Base-by-base conservation (phyloP, 2,113 vertebrate genomes). In the Lipotes vexillifer region DNA sequence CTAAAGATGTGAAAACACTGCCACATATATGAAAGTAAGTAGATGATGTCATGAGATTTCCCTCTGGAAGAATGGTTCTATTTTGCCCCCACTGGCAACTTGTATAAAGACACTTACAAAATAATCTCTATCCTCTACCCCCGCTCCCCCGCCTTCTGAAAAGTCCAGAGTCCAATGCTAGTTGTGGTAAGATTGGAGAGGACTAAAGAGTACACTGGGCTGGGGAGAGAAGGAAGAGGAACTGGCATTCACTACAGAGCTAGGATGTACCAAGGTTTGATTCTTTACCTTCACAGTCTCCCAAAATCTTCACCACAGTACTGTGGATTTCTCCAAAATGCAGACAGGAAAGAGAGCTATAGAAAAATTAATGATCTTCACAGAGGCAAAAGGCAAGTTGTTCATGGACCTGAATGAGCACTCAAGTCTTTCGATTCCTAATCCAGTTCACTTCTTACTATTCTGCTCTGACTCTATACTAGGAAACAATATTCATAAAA, bases 1-100 rank as follows among this genome's bases (percentile, higher is more conserved):
- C 18, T 88, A 8, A 81, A 21, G 20, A 49, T 94, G 20, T 44
- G 36, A n/a, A 95, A 97, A 94, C 55, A 90, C 49, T 31, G 55
- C 11, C 46, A 85, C 23, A 17, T 5, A 75, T 41, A 41, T 8
- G 15, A 90, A 65, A n/a, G 15, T 36, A 85, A 68, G 21, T 29
- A 49, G 33, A 78, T 38, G 27, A 27, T 49, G 25, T 38, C 13
- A 61, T 13, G 27, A 89, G 33, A 36, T 25, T 55, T 83, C 71
- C 10, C 8, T 81, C 14, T 9, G 12, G 18, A 72, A 92, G 15
- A n/a, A 14, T 52, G 15, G 8, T 25, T 52, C 2, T 59, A 29
- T 57, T n/a, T 44, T 12, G 21, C 27, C 52, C 23, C 36, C 5
- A 33, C 2, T 38, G n/a, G 33, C 36, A 90, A 93, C 3, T 25